phyloP scores from a whole-genome alignment of 2,113 vertebrate species.

The Peromyscus leucopus region DNA sequence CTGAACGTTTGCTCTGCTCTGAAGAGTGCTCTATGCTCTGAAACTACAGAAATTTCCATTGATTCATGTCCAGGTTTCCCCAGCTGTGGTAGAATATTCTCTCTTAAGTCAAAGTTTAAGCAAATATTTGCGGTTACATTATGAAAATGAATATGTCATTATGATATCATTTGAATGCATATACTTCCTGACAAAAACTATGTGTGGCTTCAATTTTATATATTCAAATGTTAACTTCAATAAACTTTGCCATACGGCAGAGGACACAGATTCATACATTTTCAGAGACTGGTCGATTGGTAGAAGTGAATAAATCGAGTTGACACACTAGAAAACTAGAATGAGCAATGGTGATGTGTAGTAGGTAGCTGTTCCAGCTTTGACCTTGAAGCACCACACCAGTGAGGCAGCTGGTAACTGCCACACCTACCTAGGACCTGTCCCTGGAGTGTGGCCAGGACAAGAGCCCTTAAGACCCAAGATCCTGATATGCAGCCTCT shows the following conservation, averaged over 20 bases:
- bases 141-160: neutral
- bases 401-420: too few relatives aligned
- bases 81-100: neutral
- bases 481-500: too few relatives aligned
- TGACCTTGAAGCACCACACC: too few relatives aligned
- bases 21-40: neutral
- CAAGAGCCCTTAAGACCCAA: too few relatives aligned
- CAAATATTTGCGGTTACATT: neutral
- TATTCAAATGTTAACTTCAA: neutral
- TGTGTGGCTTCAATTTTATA: neutral
- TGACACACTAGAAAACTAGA: neutral
- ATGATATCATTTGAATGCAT: neutral
- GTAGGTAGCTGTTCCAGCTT: too few relatives aligned
- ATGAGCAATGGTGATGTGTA: neutral
- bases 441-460: too few relatives aligned
- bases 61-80: neutral
- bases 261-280: neutral
- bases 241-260: neutral
- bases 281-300: neutral
- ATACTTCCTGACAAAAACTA: constrained; percentile 21
- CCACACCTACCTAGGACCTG: too few relatives aligned
- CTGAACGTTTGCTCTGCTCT: neutral
- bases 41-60: neutral
- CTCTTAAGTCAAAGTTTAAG: neutral
- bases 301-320: neutral